These are phyloP conservation scores for Apistogramma diplotaenia DNA, from an alignment of 2,113 vertebrate species.

Conservation along the genomic window DNA sequence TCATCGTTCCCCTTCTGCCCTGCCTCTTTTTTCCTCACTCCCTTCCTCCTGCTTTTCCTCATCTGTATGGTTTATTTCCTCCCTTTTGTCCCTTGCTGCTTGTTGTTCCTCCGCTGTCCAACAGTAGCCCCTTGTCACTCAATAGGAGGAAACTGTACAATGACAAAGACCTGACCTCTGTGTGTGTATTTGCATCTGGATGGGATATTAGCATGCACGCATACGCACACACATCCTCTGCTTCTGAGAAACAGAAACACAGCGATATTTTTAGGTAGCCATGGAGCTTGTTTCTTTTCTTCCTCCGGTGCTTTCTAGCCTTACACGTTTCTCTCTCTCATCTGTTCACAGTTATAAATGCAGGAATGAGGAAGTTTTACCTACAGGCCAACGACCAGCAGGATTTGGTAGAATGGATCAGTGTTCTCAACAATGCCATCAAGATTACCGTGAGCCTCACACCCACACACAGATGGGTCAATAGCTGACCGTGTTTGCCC, in stretches of 20 bases:
- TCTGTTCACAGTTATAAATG: conserved; percentile 86
- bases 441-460: conserved; percentile 93
- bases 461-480: neutral
- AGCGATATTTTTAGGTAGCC: conserved; percentile 46
- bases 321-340: neutral
- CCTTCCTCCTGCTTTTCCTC: conserved; percentile 13
- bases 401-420: conserved; percentile 95
- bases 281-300: neutral
- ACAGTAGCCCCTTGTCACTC: conserved; percentile 50
- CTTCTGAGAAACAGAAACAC: conserved; percentile 31
- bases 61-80: conserved; percentile 35
- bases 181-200: conserved; percentile 7
- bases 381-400: conserved; percentile 98
- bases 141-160: conserved; percentile 65
- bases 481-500: conserved; percentile 36
- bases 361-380: conserved; percentile 95
- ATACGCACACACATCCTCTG: conserved; percentile 16
- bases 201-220: neutral
- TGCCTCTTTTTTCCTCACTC: neutral
- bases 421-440: conserved; percentile 95
- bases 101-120: conserved; percentile 34
- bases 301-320: neutral
- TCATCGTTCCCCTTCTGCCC: neutral
- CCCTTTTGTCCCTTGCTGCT: conserved; percentile 53
- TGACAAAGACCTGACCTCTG: conserved; percentile 31